A percentile compares a stretch with the other conserved stretches of the same genome.
phyloP scores from a whole-genome alignment of 1,140 invertebrate genomes.

The Muscidifurax raptorellus region DNA sequence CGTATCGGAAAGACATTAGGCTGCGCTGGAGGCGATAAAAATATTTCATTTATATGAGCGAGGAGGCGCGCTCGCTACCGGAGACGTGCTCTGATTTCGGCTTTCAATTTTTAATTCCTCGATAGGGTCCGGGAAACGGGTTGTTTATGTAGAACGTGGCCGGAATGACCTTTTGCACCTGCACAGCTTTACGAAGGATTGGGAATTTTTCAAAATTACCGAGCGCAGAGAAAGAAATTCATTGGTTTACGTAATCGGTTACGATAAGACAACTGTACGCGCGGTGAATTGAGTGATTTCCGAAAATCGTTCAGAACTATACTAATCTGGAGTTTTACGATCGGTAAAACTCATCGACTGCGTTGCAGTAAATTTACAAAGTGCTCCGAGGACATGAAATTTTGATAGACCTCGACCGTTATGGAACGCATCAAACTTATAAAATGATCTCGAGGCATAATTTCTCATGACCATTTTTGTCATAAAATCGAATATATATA shows the following conservation, averaged over 20 bases:
- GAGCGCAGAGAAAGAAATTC: too few species aligned
- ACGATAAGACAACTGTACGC: too few species aligned
- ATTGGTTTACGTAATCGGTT: too few species aligned
- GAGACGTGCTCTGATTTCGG: slow-evolving; percentile 11
- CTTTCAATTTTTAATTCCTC: slow-evolving; percentile 36
- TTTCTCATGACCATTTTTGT: neutral
- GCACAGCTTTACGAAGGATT: neutral
- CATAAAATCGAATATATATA: too few species aligned
- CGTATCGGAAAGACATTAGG: slow-evolving; percentile 47
- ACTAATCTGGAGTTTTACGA: neutral
- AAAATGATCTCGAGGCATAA: neutral
- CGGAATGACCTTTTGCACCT: neutral
- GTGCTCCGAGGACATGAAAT: neutral
- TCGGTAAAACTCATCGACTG: neutral
- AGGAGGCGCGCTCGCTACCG: neutral
- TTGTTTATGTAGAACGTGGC: slow-evolving; percentile 1
- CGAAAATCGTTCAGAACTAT: neutral
- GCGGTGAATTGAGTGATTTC: neutral
- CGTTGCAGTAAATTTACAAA: neutral
- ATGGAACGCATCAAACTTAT: neutral
- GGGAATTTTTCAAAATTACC: neutral
- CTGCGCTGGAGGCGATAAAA: slow-evolving; percentile 28
- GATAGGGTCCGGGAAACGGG: neutral
- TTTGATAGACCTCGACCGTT: neutral
- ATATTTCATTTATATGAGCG: slow-evolving; percentile 38